Conservation (phyloP, 92 coral and sea anemone genomes). For the Phenganax subtilis region DNA sequence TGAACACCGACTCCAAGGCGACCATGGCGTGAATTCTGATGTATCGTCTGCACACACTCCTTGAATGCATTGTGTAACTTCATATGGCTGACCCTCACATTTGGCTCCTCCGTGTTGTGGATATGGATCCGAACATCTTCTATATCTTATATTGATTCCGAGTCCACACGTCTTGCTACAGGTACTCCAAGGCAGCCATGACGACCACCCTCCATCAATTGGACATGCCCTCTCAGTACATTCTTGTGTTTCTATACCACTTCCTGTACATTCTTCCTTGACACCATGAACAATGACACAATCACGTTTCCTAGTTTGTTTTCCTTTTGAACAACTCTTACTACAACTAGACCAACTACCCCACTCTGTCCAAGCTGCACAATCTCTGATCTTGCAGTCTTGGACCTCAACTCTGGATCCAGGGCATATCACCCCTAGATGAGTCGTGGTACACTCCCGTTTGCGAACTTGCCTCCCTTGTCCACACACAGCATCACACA, state of each 20-base stretch:
- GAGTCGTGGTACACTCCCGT: conserved; percentile 57
- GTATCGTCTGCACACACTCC: conserved; percentile 34
- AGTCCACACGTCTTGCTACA: conserved; percentile 65
- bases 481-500: conserved; percentile 64
- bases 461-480: conserved; percentile 50
- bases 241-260: conserved; percentile 46
- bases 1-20: conserved; percentile 78
- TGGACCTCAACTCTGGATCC: conserved; percentile 37
- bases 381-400: conserved; percentile 27
- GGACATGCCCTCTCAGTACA: conserved; percentile 63
- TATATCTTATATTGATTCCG: conserved; percentile 53
- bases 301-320: conserved; percentile 11
- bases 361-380: conserved; percentile 32
- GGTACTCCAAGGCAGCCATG: conserved; percentile 69
- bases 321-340: conserved; percentile 21
- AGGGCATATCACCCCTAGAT: not conserved
- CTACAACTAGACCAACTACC: conserved; percentile 22
- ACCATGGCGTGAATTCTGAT: conserved; percentile 67
- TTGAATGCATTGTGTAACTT: conserved; percentile 50
- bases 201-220: conserved; percentile 66
- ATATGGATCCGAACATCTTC: conserved; percentile 59
- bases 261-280: conserved; percentile 63
- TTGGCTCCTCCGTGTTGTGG: conserved; percentile 53
- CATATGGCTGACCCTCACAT: conserved; percentile 54
- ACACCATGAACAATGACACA: conserved; percentile 42